Evolutionary conservation across 2,113 vertebrate species (phyloP).

Genomic region (Rhombomys opimus): DNA sequence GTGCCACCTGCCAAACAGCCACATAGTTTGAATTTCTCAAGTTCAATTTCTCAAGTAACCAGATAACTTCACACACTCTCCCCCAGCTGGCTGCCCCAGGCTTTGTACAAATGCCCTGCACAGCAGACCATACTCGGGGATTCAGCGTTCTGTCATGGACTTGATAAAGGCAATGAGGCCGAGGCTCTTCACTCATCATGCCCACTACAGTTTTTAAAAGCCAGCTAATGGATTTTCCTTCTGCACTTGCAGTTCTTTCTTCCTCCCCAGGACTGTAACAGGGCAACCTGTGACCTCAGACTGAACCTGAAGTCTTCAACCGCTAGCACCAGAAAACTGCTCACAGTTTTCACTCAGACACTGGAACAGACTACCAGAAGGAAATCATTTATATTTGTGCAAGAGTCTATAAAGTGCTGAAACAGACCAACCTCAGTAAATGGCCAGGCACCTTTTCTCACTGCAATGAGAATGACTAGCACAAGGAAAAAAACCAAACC

Average conservation of each 20-base stretch:
- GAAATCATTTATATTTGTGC: background rate
- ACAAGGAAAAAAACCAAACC: background rate
- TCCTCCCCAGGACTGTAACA: background rate
- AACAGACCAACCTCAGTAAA: background rate
- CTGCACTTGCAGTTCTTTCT: background rate
- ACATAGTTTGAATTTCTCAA: background rate
- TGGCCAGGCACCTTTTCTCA: background rate
- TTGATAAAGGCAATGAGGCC: background rate
- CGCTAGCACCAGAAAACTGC: background rate
- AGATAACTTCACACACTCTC: background rate
- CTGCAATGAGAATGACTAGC: background rate
- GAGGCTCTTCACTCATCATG: background rate
- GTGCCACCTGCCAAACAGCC: background rate
- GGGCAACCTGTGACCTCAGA: background rate
- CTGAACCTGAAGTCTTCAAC: background rate
- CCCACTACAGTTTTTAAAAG: background rate
- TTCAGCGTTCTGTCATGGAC: background rate
- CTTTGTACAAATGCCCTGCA: background rate
- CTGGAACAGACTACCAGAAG: background rate
- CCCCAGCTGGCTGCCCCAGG: background rate
- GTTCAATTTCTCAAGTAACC: background rate
- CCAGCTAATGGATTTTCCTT: background rate
- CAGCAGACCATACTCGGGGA: background rate
- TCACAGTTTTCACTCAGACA: no score
- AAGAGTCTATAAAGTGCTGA: background rate